A percentile compares a stretch with the other conserved stretches of the same genome.
Conservation (phyloP, 2,113 vertebrate species). For the Genyomyrus donnyi region DNA sequence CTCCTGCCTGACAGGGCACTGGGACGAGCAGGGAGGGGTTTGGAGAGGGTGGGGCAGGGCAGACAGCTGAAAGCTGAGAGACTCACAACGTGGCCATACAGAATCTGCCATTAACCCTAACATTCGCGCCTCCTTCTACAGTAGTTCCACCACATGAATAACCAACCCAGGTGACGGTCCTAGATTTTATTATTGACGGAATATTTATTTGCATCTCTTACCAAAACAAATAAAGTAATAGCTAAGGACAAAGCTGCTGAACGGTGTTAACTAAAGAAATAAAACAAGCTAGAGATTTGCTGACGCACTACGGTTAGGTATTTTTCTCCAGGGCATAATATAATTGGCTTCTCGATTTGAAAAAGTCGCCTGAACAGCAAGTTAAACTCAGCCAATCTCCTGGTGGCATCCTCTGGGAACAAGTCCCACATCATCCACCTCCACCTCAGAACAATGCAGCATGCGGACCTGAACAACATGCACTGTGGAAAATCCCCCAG, state of each 20-base stretch:
- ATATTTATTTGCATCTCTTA: neutral
- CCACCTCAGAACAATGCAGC: neutral
- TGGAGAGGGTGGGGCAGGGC: constrained; percentile 49
- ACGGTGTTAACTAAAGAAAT: neutral
- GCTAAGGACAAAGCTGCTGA: neutral
- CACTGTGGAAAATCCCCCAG: neutral
- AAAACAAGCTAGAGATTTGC: neutral
- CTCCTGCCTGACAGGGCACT: constrained; percentile 17
- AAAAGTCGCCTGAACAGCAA: neutral
- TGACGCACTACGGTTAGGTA: neutral
- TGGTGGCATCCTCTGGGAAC: neutral
- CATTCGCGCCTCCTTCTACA: neutral
- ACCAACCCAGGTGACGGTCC: neutral
- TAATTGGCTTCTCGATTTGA: neutral
- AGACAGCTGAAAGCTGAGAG: constrained; percentile 34
- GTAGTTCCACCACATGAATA: neutral
- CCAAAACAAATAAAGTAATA: neutral
- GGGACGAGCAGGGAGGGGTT: neutral
- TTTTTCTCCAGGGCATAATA: neutral
- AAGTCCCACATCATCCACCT: neutral
- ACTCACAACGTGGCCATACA: constrained; percentile 21
- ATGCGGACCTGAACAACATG: neutral
- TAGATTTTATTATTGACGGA: neutral
- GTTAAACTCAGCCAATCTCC: neutral
- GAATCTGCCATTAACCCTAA: neutral